Evolutionary conservation across 53 echinoderm and acorn worm species (phyloP), one percentile per base, ranked within the genome.

Genomic region (Mesocentrotus franciscanus): DNA sequence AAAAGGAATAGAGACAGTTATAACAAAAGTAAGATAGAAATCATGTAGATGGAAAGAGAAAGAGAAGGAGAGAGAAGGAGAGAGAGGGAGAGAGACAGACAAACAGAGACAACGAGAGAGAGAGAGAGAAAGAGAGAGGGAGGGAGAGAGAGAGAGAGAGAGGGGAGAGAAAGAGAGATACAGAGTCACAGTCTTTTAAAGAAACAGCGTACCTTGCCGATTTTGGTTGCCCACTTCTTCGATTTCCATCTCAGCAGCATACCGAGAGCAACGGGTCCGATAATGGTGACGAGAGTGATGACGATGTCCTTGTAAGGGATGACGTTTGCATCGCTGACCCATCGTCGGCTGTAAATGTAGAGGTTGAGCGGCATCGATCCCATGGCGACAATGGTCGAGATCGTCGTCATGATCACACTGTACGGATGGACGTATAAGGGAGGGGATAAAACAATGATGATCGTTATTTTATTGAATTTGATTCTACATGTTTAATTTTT

Each of bases 311-410:
- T 95, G 95, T 98, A 98, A 17, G 98, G 97, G 27, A 98, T 97
- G 32, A 93, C 68, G 74, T n/a, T 61, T 12, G 24, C 33, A 5
- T 59, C 93, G 13, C 33, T 56, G 1, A 98, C 96, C 98, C 98
- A 98, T 16, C 97, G 96, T 30, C 99, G 97, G 85, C 97, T 95
- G 94, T 98, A 98, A 92, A 98, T 96, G 90, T 96, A 97, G n/a
- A 98, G 98, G 90, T 98, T 98, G 14, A 98, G 95, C 2, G 99
- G 99, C 97, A 98, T 97, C 97, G 98, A 98, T 10, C 96, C 97
- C 81, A 98, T 95, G 0, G 96, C 96, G 34, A 92, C 95, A 11
- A 71, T 56, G 12, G 96, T 96, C 9, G 96, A 96, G 9, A 96
- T 94, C 71, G 95, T 96, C 27, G 96, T 96, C 95, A 96, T 96